These are phyloP conservation scores for Liparis tanakae DNA, from an alignment of 2,797 vertebrate species.

Conservation along the genomic window DNA sequence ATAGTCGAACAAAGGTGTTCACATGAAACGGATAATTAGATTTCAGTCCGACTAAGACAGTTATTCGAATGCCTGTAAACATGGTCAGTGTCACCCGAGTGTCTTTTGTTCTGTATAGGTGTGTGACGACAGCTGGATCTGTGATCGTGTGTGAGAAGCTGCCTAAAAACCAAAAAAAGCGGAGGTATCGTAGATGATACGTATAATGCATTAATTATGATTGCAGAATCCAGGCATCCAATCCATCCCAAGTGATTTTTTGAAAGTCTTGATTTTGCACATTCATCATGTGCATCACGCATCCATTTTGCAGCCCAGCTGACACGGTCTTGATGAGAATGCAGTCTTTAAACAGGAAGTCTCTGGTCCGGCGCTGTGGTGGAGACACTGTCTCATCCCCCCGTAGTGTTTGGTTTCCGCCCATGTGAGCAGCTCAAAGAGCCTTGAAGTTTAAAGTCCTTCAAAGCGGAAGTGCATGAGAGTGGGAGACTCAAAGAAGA, in stretches of 20 bases:
- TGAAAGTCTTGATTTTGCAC: neutral
- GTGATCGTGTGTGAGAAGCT: conserved; percentile 29
- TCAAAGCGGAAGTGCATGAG: conserved; percentile 88
- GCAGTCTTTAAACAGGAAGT: conserved; percentile 50
- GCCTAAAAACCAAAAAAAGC: conserved; percentile 23
- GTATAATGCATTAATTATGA: conserved; percentile 32
- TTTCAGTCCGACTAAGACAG: too few relatives aligned
- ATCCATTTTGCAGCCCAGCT: conserved; percentile 15
- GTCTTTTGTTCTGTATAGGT: conserved; percentile 3
- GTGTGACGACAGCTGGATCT: conserved; percentile 7
- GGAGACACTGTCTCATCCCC: conserved; percentile 49
- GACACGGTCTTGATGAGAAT: conserved; percentile 28
- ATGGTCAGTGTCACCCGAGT: neutral
- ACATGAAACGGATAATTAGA: too few relatives aligned
- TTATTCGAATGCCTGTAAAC: too few relatives aligned
- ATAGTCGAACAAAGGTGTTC: too few relatives aligned
- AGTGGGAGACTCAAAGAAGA: conserved; percentile 85
- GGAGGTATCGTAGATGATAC: conserved; percentile 21
- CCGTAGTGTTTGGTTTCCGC: conserved; percentile 64
- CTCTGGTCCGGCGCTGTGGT: conserved; percentile 31
- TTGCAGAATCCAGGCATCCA: neutral
- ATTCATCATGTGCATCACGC: conserved; percentile 16
- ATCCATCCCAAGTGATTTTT: neutral
- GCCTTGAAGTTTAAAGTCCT: conserved; percentile 87
- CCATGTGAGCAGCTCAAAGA: conserved; percentile 87